A percentile compares a stretch with the other conserved stretches of the same genome.
Conservation (phyloP, 2,113 vertebrate genomes). For the Chiloscyllium plagiosum region DNA sequence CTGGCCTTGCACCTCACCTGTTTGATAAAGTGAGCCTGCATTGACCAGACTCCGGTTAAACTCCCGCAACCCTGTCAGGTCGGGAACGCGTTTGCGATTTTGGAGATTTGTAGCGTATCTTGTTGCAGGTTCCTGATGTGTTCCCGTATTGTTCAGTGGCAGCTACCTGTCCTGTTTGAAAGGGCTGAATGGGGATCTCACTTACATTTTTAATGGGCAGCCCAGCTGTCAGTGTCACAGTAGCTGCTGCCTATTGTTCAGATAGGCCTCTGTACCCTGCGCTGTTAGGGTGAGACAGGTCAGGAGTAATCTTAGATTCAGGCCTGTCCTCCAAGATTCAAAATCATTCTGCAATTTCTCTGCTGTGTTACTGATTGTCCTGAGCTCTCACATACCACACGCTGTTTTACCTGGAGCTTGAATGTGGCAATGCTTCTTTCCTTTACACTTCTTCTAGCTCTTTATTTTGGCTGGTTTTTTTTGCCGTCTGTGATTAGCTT, state of each 20-base stretch:
- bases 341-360: neutral
- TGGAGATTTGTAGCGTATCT: neutral
- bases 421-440: neutral
- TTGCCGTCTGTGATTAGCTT: neutral
- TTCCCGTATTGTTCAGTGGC: neutral
- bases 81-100: too few relatives aligned
- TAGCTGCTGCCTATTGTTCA: neutral
- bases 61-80: neutral
- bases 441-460: neutral
- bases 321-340: too few relatives aligned
- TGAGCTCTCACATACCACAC: too few relatives aligned
- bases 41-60: neutral
- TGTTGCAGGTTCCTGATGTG: neutral
- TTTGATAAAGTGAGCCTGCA: neutral
- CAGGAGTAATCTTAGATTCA: too few relatives aligned
- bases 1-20: neutral
- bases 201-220: conserved; percentile 15
- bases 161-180: neutral
- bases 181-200: neutral
- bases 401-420: neutral
- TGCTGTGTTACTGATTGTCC: neutral
- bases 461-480: neutral
- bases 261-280: neutral
- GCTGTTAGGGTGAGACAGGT: neutral
- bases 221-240: neutral